Evolutionary conservation across 2,113 vertebrate species (phyloP), one percentile per base, ranked within the genome.

Genomic region (Pseudopodoces humilis): DNA sequence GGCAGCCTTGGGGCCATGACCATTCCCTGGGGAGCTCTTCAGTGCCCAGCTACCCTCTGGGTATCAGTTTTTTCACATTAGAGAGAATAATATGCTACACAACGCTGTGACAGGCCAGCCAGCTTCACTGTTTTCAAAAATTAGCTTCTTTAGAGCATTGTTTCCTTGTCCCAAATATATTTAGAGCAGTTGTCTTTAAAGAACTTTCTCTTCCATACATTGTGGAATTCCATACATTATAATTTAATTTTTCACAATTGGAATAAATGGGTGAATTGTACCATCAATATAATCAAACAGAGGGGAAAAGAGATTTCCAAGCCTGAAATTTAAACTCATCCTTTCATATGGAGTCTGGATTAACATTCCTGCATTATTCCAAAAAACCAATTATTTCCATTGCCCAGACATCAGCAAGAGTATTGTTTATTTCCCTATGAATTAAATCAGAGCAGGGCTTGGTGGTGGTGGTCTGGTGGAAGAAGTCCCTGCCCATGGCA

Each of bases 21-120:
- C 37, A 59, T 33, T 33, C 44, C 44, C 24, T 20, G 15, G 11
- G 31, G 52, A 81, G 46, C 18, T n/a, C n/a, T 3, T 33, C 44
- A 67, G 33, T 28, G 33, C 15, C 7, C 6, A 1, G 6, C 1
- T 14, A 59, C 13, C 25, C 44, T 52, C 52, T 59, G 37, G 22
- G 37, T 79, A 91, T 92, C 46, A 43, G 72, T 77, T 94, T 27
- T 86, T 89, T 94, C 63, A 74, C 9, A 37, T n/a, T 50, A 83
- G 64, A 86, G 44, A 22, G 39, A 81, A 81, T 37, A 49, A 37
- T 31, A 49, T 12, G 30, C 52, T 82, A 25, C 12, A 25, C 68
- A 94, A 80, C 22, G 35, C 6, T 60, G 62, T 37, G 64, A 56
- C 31, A 83, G 47, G 43, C 16, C 27, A 95, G 15, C 7, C 91